These are phyloP conservation scores for Pristionchus japonicus DNA, from an alignment of 2,888 invertebrate genomes.

Conservation along the genomic window DNA sequence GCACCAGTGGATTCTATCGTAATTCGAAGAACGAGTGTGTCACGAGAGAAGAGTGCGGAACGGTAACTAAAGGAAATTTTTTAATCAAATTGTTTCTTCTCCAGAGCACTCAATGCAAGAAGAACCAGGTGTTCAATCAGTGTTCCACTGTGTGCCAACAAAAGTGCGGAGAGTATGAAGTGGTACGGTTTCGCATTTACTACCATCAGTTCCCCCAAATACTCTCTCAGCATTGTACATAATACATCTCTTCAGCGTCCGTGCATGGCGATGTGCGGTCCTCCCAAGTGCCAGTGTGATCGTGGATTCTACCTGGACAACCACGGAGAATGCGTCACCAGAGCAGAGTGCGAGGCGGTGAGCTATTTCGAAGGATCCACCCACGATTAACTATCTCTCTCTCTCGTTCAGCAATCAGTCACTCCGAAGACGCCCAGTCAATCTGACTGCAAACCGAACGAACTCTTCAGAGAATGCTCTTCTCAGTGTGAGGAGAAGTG, in stretches of 20 bases:
- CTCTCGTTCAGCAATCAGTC: background rate
- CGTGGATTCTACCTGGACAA: slow-evolving; percentile 6
- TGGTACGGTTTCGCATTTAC: background rate
- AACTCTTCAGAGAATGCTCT: background rate
- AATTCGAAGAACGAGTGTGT: slow-evolving; percentile 3
- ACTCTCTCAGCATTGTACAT: no score
- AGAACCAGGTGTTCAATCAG: background rate
- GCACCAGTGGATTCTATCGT: background rate
- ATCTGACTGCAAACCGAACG: slow-evolving; percentile 9
- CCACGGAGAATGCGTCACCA: background rate
- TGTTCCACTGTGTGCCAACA: background rate
- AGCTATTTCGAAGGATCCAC: background rate
- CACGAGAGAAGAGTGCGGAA: background rate
- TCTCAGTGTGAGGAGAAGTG: slow-evolving; percentile 26
- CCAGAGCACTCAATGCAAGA: background rate
- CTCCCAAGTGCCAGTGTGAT: background rate
- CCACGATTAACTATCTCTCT: background rate
- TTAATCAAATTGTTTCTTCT: background rate
- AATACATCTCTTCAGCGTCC: background rate
- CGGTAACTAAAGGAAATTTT: no score
- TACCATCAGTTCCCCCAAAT: no score
- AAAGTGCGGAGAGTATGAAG: slow-evolving; percentile 33
- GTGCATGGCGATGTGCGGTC: background rate
- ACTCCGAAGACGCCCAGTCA: slow-evolving; percentile 1
- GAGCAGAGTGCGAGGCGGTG: slow-evolving; percentile 2